These are phyloP conservation scores for Platichthys flesus DNA, from an alignment of 2,113 vertebrate genomes.

Conservation along the genomic window DNA sequence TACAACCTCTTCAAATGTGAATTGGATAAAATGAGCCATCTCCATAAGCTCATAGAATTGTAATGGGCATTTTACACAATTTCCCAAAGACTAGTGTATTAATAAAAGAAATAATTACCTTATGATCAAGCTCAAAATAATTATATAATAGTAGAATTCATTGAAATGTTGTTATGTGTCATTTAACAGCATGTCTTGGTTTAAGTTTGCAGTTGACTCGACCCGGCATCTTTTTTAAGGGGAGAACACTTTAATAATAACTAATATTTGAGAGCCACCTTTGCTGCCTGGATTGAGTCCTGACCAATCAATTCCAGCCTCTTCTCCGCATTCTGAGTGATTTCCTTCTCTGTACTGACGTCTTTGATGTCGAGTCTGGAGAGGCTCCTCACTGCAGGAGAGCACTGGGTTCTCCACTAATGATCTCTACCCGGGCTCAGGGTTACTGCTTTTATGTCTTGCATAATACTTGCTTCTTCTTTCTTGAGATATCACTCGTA, in stretches of 20 bases:
- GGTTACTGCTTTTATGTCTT: conserved; percentile 73
- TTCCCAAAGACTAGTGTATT: too few species aligned
- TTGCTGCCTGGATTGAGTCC: conserved; percentile 28
- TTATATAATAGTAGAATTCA: too few species aligned
- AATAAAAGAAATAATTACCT: too few species aligned
- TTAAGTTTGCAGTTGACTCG: background rate
- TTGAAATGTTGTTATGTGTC: background rate
- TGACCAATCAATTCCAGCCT: conserved; percentile 33
- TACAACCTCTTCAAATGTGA: too few species aligned
- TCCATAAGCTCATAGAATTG: too few species aligned
- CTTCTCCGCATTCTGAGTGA: conserved; percentile 46
- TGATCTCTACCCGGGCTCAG: conserved; percentile 64
- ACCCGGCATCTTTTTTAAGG: conserved; percentile 4
- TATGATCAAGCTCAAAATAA: background rate
- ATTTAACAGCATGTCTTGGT: background rate
- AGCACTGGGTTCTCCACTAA: conserved; percentile 72
- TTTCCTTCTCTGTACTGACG: conserved; percentile 40
- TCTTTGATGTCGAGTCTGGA: conserved; percentile 77
- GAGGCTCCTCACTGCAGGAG: conserved; percentile 68
- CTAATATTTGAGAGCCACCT: conserved; percentile 29
- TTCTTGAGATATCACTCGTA: conserved; percentile 46
- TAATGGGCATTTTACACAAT: too few species aligned
- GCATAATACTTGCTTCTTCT: conserved; percentile 57
- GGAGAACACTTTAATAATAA: conserved; percentile 19
- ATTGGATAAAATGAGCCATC: too few species aligned